These are phyloP conservation scores for Phocoena phocoena DNA, from an alignment of 2,113 vertebrate genomes.

Conservation along the genomic window DNA sequence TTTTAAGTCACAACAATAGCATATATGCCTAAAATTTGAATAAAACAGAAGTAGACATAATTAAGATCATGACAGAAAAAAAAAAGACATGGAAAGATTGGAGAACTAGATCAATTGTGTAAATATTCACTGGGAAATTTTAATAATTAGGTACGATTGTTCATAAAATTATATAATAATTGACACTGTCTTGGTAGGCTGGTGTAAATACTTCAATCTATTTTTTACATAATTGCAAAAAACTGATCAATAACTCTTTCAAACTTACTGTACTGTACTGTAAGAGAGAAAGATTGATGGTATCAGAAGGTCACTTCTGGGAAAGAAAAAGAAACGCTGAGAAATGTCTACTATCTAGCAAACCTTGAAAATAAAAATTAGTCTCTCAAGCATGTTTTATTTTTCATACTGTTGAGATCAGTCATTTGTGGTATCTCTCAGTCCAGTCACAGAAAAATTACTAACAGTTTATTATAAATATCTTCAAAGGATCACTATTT, in stretches of 20 bases:
- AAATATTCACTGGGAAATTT: constrained; percentile 74
- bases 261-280: not conserved
- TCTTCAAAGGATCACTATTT: not conserved
- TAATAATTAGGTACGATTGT: constrained; percentile 70
- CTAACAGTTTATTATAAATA: not conserved
- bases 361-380: not conserved
- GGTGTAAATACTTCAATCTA: not conserved
- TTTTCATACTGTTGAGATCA: not conserved
- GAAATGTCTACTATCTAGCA: not conserved
- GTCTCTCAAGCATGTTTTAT: not conserved
- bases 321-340: not conserved
- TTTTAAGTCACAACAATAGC: not conserved
- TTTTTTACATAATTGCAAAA: not conserved
- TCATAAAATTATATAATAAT: constrained; percentile 68
- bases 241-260: not conserved
- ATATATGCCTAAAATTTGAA: constrained; percentile 4
- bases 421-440: not conserved
- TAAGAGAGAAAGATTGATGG: not conserved
- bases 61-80: constrained; percentile 50
- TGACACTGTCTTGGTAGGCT: constrained; percentile 53
- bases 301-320: not conserved
- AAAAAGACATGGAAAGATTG: constrained; percentile 40
- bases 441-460: not conserved
- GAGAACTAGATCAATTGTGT: constrained; percentile 67
- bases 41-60: constrained; percentile 56